A percentile compares a stretch with the other conserved stretches of the same genome.
These are phyloP conservation scores for Elgaria multicarinata DNA, from an alignment of 2,113 vertebrate genomes.

Conservation along the genomic window DNA sequence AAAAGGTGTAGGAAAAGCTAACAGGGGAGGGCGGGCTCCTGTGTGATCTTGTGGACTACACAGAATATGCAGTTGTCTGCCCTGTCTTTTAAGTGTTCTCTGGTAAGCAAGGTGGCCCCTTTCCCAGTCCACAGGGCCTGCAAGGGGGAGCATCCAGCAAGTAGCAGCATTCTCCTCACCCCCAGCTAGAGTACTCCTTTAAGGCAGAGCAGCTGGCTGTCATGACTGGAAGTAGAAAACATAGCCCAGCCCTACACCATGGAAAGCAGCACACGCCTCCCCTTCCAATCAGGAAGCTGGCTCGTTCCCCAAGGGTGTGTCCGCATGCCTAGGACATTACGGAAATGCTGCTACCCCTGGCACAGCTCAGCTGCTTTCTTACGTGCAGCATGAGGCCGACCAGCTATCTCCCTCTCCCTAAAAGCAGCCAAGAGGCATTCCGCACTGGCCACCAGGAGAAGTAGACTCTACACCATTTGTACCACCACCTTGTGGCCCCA, in stretches of 20 bases:
- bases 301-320: background rate
- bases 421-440: background rate
- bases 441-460: background rate
- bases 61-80: background rate
- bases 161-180: background rate
- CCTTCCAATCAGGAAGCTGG: background rate
- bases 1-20: background rate
- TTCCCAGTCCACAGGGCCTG: background rate
- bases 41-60: background rate
- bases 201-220: background rate
- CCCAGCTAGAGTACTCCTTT: background rate
- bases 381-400: fast-evolving
- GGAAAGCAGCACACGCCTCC: background rate
- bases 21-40: no score
- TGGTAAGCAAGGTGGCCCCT: background rate
- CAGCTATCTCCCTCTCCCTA: fast-evolving
- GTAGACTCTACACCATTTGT: background rate
- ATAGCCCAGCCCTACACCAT: background rate
- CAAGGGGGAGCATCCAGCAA: background rate
- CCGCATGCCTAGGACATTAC: background rate
- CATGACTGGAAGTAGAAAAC: background rate
- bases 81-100: background rate
- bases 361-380: background rate
- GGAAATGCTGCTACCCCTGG: background rate
- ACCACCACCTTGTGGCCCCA: no score